Conservation (phyloP, 2,113 vertebrate genomes). For the Procavia capensis region DNA sequence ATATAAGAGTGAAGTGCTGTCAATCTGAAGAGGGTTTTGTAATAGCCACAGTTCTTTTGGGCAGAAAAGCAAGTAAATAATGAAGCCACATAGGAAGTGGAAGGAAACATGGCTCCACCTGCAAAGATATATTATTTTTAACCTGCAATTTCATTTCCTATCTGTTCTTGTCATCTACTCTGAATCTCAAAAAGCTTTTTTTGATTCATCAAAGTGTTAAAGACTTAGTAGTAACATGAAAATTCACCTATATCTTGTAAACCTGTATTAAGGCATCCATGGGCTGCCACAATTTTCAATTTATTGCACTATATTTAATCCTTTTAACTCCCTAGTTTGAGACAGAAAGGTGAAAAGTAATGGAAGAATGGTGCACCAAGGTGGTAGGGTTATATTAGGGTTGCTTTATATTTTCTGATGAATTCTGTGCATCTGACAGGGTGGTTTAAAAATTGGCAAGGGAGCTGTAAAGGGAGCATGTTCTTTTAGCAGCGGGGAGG, state of each 20-base stretch:
- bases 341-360: constrained; percentile 76
- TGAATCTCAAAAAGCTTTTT: not conserved
- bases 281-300: constrained; percentile 58
- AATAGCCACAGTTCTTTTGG: not conserved
- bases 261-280: not conserved
- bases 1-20: not conserved
- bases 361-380: constrained; percentile 66
- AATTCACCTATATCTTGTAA: constrained; percentile 48
- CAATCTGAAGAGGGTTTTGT: not conserved
- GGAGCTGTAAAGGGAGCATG: constrained; percentile 58
- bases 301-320: constrained; percentile 38
- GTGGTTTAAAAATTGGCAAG: constrained; percentile 78
- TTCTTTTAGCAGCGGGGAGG: constrained; percentile 67
- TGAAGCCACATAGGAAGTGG: not conserved
- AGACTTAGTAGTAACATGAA: constrained; percentile 22
- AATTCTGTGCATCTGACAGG: constrained; percentile 78
- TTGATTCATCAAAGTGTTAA: constrained; percentile 56
- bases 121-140: not conserved
- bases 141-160: not conserved
- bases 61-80: not conserved
- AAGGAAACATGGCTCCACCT: not conserved
- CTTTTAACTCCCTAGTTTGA: constrained; percentile 60
- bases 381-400: constrained; percentile 69
- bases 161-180: not conserved
- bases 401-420: constrained; percentile 79